Evolutionary conservation across 2,797 vertebrate species (phyloP).

Genomic region (Setipinna tenuifilis): DNA sequence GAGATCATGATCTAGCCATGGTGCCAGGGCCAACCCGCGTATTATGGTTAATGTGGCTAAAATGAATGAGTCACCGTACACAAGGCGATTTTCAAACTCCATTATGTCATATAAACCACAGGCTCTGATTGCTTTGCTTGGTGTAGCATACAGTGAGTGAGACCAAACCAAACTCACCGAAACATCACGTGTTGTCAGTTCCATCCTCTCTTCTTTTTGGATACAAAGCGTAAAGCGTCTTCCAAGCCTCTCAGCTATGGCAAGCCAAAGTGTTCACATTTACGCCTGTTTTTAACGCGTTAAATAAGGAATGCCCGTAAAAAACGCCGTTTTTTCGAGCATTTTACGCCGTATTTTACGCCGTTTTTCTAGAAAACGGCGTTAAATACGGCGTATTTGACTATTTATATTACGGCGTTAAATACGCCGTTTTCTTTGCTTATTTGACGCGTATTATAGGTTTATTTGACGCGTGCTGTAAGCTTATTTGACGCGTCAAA

Average conservation of each 20-base stretch:
- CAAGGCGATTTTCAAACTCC: slow-evolving; percentile 11
- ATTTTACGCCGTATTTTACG: too few relatives aligned
- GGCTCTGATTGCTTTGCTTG: not conserved
- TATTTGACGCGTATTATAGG: too few relatives aligned
- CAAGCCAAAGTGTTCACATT: too few relatives aligned
- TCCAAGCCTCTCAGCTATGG: slow-evolving; percentile 14
- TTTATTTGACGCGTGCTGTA: too few relatives aligned
- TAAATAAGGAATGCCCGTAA: too few relatives aligned
- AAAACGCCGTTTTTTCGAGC: too few relatives aligned
- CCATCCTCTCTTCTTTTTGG: not conserved
- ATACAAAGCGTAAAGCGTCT: not conserved
- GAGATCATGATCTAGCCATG: slow-evolving; percentile 13
- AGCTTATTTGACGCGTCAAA: too few relatives aligned
- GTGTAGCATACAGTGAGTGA: not conserved
- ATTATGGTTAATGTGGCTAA: slow-evolving; percentile 32
- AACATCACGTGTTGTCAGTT: slow-evolving; percentile 5
- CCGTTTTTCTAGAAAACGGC: too few relatives aligned
- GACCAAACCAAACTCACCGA: not conserved
- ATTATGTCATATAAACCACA: slow-evolving; percentile 21
- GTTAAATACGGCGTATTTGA: too few relatives aligned
- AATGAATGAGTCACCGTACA: slow-evolving; percentile 28
- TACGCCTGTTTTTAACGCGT: too few relatives aligned
- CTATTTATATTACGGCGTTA: too few relatives aligned
- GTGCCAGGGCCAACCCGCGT: not conserved
- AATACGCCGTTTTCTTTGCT: too few relatives aligned